A percentile compares a stretch with the other conserved stretches of the same genome.
These are phyloP conservation scores for Papilio polyxenes DNA, from an alignment of 1,140 invertebrate genomes.

Conservation along the genomic window DNA sequence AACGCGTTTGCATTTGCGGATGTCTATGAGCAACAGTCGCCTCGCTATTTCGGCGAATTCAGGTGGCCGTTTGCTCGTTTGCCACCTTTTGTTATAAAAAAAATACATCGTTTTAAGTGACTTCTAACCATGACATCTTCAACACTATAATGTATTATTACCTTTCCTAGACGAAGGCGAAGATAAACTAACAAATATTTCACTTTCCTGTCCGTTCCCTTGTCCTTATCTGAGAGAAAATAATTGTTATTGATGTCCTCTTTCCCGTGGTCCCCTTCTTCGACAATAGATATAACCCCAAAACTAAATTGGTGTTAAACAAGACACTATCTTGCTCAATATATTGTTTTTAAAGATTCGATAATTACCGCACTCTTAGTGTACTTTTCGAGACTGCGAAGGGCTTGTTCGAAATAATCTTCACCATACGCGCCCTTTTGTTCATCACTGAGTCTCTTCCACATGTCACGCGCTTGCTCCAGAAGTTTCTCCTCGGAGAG, in stretches of 20 bases:
- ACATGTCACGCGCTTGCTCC: slow-evolving; percentile 90
- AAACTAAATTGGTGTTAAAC: background rate
- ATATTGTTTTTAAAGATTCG: background rate
- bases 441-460: slow-evolving; percentile 87
- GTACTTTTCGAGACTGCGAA: slow-evolving; percentile 88
- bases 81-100: no score
- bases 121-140: no score
- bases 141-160: no score
- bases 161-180: no score
- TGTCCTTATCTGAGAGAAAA: no score
- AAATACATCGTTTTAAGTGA: no score
- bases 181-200: background rate
- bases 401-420: slow-evolving; percentile 89
- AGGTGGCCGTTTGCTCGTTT: no score
- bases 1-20: no score
- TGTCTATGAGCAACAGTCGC: no score
- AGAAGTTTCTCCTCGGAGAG: slow-evolving; percentile 86
- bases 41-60: no score
- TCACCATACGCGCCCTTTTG: slow-evolving; percentile 89
- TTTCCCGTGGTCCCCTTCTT: background rate
- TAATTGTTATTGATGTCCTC: no score
- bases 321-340: slow-evolving; percentile 11
- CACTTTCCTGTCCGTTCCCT: background rate
- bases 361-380: slow-evolving; percentile 84
- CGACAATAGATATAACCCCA: background rate